These are phyloP conservation scores for Himantopus leucocephalus DNA, from an alignment of 2,113 vertebrate species.

Conservation along the genomic window DNA sequence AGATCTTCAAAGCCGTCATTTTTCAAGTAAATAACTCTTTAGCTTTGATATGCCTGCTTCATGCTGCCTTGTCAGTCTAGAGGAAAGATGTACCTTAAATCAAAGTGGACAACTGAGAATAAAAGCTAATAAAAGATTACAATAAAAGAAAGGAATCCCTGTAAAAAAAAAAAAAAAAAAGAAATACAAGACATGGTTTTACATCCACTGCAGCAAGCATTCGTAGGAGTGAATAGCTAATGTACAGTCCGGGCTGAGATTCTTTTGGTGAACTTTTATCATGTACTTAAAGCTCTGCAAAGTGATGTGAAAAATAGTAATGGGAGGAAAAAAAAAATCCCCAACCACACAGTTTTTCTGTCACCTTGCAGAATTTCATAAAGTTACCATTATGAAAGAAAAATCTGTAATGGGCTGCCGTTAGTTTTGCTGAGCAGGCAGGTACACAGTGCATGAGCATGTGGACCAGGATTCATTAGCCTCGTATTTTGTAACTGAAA, in stretches of 20 bases:
- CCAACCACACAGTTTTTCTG: not conserved
- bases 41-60: slow-evolving; percentile 51
- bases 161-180: not conserved
- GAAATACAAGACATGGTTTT: not conserved
- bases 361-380: not conserved
- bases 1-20: slow-evolving; percentile 40
- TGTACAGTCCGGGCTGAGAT: not conserved
- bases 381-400: not conserved
- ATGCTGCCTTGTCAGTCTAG: slow-evolving; percentile 29
- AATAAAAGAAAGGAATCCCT: slow-evolving; percentile 19
- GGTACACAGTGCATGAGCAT: not conserved
- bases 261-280: not conserved
- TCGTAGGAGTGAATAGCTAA: not conserved
- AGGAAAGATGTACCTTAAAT: slow-evolving; percentile 44
- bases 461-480: not conserved
- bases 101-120: slow-evolving; percentile 51
- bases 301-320: not conserved
- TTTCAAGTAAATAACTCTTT: slow-evolving; percentile 59
- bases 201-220: not conserved
- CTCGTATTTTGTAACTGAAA: not conserved
- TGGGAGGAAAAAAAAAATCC: not conserved
- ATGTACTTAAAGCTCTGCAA: not conserved
- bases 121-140: slow-evolving; percentile 49
- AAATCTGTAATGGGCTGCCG: not conserved
- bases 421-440: not conserved